Evolutionary conservation across 1,140 invertebrate genomes (phyloP).

Genomic region (Philopotamus ludificatus): DNA sequence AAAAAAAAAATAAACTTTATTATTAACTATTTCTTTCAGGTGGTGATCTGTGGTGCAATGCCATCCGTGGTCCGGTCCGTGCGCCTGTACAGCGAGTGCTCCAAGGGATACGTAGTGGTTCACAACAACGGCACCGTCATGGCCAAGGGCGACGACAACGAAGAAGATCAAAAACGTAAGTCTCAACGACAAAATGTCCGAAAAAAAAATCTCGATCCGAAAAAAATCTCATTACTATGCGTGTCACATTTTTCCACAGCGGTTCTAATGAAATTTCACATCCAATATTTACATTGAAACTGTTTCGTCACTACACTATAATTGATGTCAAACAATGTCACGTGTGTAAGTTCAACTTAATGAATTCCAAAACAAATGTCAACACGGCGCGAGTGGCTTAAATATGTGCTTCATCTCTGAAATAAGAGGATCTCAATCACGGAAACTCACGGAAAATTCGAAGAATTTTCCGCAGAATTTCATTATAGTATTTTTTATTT

Average conservation of each 20-base stretch:
- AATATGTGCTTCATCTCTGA: no score
- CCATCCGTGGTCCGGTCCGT: constrained; percentile 68
- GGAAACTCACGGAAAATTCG: no score
- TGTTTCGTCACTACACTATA: constrained; percentile 5
- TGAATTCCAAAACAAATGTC: constrained; percentile 1
- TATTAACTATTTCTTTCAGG: no score
- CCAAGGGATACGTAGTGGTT: constrained; percentile 52
- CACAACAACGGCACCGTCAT: constrained; percentile 57
- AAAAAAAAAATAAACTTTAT: no score
- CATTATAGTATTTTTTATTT: no score
- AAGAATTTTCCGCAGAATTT: no score
- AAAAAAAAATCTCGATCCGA: no score
- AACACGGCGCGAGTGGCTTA: no score
- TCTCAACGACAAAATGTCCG: no score
- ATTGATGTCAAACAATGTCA: constrained; percentile 5
- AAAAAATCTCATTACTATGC: background rate
- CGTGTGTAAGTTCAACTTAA: background rate
- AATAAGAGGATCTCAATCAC: no score
- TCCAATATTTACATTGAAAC: background rate
- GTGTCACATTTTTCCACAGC: background rate
- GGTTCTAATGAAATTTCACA: constrained; percentile 5
- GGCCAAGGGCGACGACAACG: constrained; percentile 47
- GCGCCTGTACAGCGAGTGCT: constrained; percentile 61
- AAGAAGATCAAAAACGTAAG: no score
- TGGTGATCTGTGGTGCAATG: constrained; percentile 72